Evolutionary conservation across 1,140 invertebrate genomes (phyloP).

Genomic region (Stenopsyche tienmushanensis): DNA sequence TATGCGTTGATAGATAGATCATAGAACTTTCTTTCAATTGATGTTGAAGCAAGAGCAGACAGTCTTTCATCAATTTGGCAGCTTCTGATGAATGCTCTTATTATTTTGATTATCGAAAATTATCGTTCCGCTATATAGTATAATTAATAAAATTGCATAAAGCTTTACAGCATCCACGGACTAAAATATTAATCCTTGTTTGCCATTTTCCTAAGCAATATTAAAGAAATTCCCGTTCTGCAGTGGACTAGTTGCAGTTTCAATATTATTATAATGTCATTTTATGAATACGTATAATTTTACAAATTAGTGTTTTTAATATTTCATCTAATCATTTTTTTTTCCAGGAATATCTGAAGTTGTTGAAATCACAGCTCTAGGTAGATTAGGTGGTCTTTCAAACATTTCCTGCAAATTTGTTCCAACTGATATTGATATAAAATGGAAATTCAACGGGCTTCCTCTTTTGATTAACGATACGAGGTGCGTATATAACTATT

Average conservation of each 20-base stretch:
- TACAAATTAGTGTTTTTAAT: no score
- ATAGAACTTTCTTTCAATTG: constrained; percentile 21
- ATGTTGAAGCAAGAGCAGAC: constrained; percentile 10
- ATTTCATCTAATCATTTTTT: no score
- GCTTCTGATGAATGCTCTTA: constrained; percentile 7
- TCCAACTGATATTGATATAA: constrained; percentile 21
- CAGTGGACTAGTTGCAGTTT: no score
- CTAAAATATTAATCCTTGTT: no score
- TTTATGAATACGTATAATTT: no score
- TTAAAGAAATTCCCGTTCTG: no score
- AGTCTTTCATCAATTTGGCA: constrained; percentile 8
- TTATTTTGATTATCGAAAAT: constrained; percentile 23
- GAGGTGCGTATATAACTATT: constrained; percentile 12
- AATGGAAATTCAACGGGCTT: constrained; percentile 29
- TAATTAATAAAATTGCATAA: no score
- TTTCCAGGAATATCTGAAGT: constrained; percentile 22
- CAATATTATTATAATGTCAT: no score
- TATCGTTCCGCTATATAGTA: constrained; percentile 15
- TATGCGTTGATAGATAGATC: no score
- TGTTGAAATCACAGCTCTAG: constrained; percentile 19
- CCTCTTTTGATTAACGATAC: constrained; percentile 22
- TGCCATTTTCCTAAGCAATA: no score
- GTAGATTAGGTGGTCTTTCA: constrained; percentile 25
- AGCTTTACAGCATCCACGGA: no score
- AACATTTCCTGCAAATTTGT: constrained; percentile 27